Conservation (phyloP, 2,797 vertebrate genomes). For the Neosilurus hyrtlii region DNA sequence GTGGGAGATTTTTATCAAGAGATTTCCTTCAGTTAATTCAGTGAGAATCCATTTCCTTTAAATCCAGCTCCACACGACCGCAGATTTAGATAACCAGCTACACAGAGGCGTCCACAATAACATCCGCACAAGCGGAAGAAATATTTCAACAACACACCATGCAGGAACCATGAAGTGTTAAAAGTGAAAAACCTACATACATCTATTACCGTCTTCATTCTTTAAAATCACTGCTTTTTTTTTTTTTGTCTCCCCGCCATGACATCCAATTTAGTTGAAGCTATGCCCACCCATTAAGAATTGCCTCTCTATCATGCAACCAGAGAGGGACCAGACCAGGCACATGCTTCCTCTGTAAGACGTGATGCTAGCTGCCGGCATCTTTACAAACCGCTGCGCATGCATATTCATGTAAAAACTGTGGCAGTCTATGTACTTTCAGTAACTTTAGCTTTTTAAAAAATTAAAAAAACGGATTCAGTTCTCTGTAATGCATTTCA, state of each 20-base stretch:
- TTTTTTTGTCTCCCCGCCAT: too few species aligned
- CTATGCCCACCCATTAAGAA: too few species aligned
- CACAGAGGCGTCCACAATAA: background rate
- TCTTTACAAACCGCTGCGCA: too few species aligned
- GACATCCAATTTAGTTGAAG: too few species aligned
- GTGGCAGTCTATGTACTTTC: background rate
- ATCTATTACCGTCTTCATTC: background rate
- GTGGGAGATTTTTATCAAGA: background rate
- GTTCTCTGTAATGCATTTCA: background rate
- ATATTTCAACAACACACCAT: background rate
- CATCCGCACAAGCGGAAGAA: background rate
- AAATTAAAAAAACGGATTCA: background rate
- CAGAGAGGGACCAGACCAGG: too few species aligned
- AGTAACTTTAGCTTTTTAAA: background rate
- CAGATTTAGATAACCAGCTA: background rate
- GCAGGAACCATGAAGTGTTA: background rate
- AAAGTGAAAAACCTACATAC: background rate
- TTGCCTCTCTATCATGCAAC: too few species aligned
- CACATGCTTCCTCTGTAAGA: too few species aligned
- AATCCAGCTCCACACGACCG: background rate
- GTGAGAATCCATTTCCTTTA: background rate
- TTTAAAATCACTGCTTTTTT: background rate
- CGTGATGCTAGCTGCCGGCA: too few species aligned
- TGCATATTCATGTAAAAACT: background rate
- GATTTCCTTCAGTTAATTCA: background rate